A percentile compares a stretch with the other conserved stretches of the same genome.
Conservation (phyloP, 2,797 vertebrate species). For the Pseudochirops cupreus region DNA sequence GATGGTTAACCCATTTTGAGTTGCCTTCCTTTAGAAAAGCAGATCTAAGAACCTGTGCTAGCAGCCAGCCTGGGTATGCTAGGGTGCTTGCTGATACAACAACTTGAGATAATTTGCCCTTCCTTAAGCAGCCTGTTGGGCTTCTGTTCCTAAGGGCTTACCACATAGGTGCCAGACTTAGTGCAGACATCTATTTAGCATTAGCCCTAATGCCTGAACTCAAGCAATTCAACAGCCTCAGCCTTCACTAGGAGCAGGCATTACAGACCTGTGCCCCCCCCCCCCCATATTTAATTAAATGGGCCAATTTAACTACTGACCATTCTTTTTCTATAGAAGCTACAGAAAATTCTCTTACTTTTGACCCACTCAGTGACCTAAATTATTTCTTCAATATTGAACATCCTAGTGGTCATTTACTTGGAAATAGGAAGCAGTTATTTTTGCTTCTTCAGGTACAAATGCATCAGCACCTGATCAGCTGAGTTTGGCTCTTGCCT, state of each 20-base stretch:
- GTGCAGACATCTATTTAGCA: background rate
- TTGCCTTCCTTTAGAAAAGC: too few species aligned
- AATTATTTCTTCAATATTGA: background rate
- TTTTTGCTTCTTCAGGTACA: slow-evolving; percentile 88
- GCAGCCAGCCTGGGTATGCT: too few species aligned
- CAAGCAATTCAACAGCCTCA: background rate
- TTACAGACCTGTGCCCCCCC: too few species aligned
- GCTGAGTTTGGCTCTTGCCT: slow-evolving; percentile 97
- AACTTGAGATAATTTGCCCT: background rate
- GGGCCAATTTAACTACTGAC: background rate
- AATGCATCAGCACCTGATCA: slow-evolving; percentile 97
- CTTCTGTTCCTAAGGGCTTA: background rate
- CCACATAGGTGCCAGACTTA: background rate
- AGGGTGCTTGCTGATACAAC: too few species aligned
- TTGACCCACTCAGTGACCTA: background rate
- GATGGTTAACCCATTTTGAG: too few species aligned
- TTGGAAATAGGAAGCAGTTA: background rate
- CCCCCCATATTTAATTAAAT: background rate
- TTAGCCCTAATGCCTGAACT: background rate
- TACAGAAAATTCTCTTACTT: background rate
- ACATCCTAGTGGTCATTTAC: background rate
- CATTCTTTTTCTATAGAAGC: background rate
- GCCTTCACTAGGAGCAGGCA: background rate
- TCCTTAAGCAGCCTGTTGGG: background rate
- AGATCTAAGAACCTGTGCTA: too few species aligned